Evolutionary conservation across 2,113 vertebrate species (phyloP).

Genomic region (Tragelaphus strepsiceros): DNA sequence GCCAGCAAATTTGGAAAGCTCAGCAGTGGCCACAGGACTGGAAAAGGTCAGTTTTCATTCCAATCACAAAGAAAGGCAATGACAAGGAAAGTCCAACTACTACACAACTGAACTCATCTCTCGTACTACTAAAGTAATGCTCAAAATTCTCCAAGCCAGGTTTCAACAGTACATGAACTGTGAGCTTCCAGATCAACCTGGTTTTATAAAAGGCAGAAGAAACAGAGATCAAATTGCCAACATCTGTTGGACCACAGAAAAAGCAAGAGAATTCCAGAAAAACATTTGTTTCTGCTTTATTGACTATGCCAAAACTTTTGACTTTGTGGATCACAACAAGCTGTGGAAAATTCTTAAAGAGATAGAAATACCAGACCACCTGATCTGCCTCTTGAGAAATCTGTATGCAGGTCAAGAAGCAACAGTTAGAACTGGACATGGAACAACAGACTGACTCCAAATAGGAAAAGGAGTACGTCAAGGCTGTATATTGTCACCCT

Average conservation of each 20-base stretch:
- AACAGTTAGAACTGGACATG: neutral
- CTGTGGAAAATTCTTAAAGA: neutral
- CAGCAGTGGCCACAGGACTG: neutral
- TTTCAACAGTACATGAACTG: neutral
- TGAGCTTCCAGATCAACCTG: neutral
- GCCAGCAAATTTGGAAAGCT: neutral
- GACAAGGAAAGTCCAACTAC: neutral
- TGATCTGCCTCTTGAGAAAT: neutral
- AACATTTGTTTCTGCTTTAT: neutral
- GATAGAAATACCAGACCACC: neutral
- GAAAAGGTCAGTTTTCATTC: neutral
- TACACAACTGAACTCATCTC: fast-evolving
- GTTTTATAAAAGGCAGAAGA: neutral
- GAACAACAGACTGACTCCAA: neutral
- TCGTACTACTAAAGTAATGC: neutral
- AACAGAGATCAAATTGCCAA: neutral
- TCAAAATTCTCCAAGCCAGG: neutral
- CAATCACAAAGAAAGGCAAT: neutral
- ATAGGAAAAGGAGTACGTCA: neutral
- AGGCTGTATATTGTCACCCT: neutral
- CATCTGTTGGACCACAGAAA: neutral
- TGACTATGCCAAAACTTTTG: neutral
- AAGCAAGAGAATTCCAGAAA: neutral
- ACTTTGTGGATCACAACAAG: neutral
- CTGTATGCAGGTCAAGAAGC: neutral